A percentile compares a stretch with the other conserved stretches of the same genome.
Evolutionary conservation across 2,888 invertebrate genomes (phyloP).

Genomic region (Neoscelio sp.): DNA sequence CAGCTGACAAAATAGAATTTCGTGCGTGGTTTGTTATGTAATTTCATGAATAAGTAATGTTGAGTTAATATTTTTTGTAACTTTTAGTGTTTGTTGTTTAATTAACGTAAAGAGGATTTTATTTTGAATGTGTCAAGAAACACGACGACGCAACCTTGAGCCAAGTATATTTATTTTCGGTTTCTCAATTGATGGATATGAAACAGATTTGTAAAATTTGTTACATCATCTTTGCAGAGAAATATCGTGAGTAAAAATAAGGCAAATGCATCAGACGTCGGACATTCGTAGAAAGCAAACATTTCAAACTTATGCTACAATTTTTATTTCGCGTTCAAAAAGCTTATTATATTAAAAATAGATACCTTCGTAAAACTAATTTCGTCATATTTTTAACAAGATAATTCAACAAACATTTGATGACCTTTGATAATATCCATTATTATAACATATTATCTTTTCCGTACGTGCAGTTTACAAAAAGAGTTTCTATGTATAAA

Average conservation of each 20-base stretch:
- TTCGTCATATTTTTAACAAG: too few relatives aligned
- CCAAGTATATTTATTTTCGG: constrained; percentile 50
- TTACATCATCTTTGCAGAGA: background rate
- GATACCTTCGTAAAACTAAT: too few relatives aligned
- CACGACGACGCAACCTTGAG: constrained; percentile 24
- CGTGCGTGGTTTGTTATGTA: background rate
- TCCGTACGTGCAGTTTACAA: too few relatives aligned
- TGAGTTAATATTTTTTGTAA: constrained; percentile 23
- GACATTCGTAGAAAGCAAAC: too few relatives aligned
- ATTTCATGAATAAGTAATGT: constrained; percentile 34
- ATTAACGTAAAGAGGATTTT: constrained; percentile 49
- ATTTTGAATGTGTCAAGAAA: constrained; percentile 47
- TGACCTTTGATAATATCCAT: too few relatives aligned
- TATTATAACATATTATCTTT: too few relatives aligned
- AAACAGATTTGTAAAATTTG: constrained; percentile 33
- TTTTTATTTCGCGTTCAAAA: too few relatives aligned
- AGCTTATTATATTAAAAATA: too few relatives aligned
- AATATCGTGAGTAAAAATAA: background rate
- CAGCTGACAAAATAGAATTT: constrained; percentile 57
- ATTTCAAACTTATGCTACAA: too few relatives aligned
- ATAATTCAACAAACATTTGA: too few relatives aligned
- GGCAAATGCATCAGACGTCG: too few relatives aligned
- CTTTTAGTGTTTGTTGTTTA: constrained; percentile 58
- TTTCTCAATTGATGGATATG: constrained; percentile 37
- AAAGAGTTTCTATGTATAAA: too few relatives aligned